phyloP scores from a whole-genome alignment of 1,140 invertebrate genomes.

The Oscheius sp. region DNA sequence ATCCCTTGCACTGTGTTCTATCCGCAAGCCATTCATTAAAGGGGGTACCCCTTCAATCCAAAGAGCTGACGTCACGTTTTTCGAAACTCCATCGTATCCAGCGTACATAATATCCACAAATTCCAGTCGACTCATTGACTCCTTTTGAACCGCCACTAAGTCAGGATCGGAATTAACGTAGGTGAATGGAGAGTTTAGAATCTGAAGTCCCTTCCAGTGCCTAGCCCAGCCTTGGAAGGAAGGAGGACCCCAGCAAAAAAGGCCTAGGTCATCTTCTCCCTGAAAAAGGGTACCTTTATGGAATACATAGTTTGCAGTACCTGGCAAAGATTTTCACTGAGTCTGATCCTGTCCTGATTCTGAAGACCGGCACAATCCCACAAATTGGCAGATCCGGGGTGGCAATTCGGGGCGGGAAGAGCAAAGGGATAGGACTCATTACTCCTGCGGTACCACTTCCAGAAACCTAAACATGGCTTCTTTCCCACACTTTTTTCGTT shows the following conservation, averaged over 20 bases:
- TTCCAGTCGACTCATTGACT: conserved; percentile 54
- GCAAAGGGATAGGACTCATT: conserved; percentile 61
- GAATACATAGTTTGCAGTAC: conserved; percentile 1
- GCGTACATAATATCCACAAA: conserved; percentile 59
- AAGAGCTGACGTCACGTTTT: conserved; percentile 55
- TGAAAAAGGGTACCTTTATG: not conserved
- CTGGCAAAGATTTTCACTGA: conserved; percentile 59
- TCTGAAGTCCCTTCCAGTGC: conserved; percentile 60
- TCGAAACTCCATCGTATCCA: conserved; percentile 55
- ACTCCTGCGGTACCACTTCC: conserved; percentile 54
- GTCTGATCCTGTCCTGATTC: conserved; percentile 45
- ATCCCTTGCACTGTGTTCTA: conserved; percentile 55
- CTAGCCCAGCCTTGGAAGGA: conserved; percentile 56
- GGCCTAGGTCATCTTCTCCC: conserved; percentile 59
- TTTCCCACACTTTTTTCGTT: too few species aligned
- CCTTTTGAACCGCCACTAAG: conserved; percentile 48
- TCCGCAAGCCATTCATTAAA: conserved; percentile 59
- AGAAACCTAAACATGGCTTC: conserved; percentile 55
- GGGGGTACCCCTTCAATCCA: conserved; percentile 61
- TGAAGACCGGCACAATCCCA: conserved; percentile 54
- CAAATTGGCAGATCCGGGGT: conserved; percentile 42
- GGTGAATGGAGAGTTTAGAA: conserved; percentile 51
- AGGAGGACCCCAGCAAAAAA: conserved; percentile 60
- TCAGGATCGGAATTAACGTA: conserved; percentile 58
- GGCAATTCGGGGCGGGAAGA: conserved; percentile 51